Percentiles rank a stretch among this genome's conserved stretches.
Evolutionary conservation across 2,888 invertebrate genomes (phyloP).

Genomic region (Drosophila leonis): DNA sequence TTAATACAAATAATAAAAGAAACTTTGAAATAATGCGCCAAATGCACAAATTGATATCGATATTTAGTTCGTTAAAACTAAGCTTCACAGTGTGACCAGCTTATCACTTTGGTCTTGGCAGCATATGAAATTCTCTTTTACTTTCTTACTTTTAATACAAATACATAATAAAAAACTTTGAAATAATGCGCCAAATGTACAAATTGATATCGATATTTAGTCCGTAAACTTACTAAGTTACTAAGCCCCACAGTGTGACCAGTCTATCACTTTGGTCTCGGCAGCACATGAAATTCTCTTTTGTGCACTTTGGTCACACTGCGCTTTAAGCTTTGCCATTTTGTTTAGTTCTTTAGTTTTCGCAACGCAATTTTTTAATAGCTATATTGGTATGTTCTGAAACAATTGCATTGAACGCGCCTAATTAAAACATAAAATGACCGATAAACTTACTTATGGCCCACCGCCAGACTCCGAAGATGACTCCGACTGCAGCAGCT

Average conservation of each 20-base stretch:
- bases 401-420: constrained; percentile 3
- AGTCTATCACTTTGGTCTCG: not conserved
- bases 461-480: constrained; percentile 80
- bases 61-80: not conserved
- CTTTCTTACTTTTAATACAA: constrained; percentile 39
- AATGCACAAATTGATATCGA: not conserved
- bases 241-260: constrained; percentile 37
- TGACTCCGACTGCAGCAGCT: constrained; percentile 82
- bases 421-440: constrained; percentile 37
- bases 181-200: not conserved
- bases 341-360: constrained; percentile 53
- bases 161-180: constrained; percentile 5
- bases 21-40: not conserved
- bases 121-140: too few relatives aligned
- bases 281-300: not conserved
- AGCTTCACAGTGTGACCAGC: constrained; percentile 36
- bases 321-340: constrained; percentile 29
- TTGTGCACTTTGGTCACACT: constrained; percentile 28
- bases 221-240: too few relatives aligned
- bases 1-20: constrained; percentile 29
- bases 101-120: not conserved
- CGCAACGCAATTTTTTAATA: constrained; percentile 42
- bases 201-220: not conserved
- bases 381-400: constrained; percentile 15
- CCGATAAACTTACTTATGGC: constrained; percentile 51